Evolutionary conservation across 1,140 invertebrate species (phyloP).

Genomic region (Apis laboriosa): DNA sequence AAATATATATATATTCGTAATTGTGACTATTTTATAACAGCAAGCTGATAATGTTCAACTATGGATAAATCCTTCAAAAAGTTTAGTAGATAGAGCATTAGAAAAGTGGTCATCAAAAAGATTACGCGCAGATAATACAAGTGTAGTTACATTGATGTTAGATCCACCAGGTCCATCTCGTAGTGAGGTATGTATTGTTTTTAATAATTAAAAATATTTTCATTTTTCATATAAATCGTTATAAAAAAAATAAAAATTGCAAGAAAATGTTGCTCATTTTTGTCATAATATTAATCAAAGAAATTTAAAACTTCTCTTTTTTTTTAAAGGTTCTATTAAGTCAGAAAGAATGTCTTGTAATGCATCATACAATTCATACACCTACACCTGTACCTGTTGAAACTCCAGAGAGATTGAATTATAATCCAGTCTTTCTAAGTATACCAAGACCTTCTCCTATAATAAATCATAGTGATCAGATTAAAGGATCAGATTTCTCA

Average conservation of each 20-base stretch:
- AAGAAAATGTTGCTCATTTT: neutral
- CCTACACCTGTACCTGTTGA: slow-evolving; percentile 18
- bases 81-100: slow-evolving; percentile 92
- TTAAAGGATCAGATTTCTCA: slow-evolving; percentile 61
- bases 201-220: neutral
- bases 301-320: slow-evolving; percentile 3
- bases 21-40: slow-evolving; percentile 49
- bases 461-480: slow-evolving; percentile 19
- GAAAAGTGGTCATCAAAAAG: slow-evolving; percentile 89
- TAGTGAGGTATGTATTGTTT: slow-evolving; percentile 80
- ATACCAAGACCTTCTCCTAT: slow-evolving; percentile 22
- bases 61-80: slow-evolving; percentile 95
- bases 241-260: neutral
- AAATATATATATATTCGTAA: neutral
- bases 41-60: slow-evolving; percentile 76
- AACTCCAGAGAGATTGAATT: neutral
- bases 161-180: slow-evolving; percentile 93
- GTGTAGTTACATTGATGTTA: slow-evolving; percentile 95
- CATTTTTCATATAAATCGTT: neutral
- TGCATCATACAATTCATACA: slow-evolving; percentile 37
- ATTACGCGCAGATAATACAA: slow-evolving; percentile 97
- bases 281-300: neutral
- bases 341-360: slow-evolving; percentile 65
- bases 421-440: neutral
- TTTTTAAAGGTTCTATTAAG: slow-evolving; percentile 67